These are phyloP conservation scores for Adelphocoris suturalis DNA, from an alignment of 2,888 invertebrate genomes.

Conservation along the genomic window DNA sequence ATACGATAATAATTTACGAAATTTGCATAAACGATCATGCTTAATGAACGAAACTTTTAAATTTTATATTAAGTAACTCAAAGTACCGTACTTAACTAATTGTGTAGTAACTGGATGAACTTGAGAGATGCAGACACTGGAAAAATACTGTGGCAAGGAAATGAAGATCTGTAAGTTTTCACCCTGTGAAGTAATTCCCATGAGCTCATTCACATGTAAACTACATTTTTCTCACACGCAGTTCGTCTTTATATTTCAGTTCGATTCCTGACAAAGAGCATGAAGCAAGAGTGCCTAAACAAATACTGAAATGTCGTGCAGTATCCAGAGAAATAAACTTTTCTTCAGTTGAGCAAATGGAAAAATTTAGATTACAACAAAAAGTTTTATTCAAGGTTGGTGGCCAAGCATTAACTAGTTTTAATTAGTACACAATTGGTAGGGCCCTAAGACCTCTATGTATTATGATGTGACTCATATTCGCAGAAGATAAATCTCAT, in stretches of 20 bases:
- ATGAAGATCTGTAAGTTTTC: conserved; percentile 89
- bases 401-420: neutral
- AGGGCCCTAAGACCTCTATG: too few species aligned
- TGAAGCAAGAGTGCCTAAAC: conserved; percentile 98
- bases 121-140: conserved; percentile 96
- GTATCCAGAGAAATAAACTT: conserved; percentile 95
- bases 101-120: conserved; percentile 95
- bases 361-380: conserved; percentile 96
- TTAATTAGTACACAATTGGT: too few species aligned
- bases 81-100: too few species aligned
- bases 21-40: too few species aligned
- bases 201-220: neutral
- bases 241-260: conserved; percentile 76
- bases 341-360: conserved; percentile 94
- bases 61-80: too few species aligned
- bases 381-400: conserved; percentile 82
- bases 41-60: too few species aligned
- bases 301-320: conserved; percentile 95
- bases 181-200: neutral
- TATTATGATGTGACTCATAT: too few species aligned
- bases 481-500: too few species aligned
- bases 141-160: conserved; percentile 97
- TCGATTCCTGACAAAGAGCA: conserved; percentile 93
- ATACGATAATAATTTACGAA: too few species aligned
- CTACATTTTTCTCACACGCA: neutral